phyloP scores from a whole-genome alignment of 2,113 vertebrate species.

The Psilopsiagon aymara region DNA sequence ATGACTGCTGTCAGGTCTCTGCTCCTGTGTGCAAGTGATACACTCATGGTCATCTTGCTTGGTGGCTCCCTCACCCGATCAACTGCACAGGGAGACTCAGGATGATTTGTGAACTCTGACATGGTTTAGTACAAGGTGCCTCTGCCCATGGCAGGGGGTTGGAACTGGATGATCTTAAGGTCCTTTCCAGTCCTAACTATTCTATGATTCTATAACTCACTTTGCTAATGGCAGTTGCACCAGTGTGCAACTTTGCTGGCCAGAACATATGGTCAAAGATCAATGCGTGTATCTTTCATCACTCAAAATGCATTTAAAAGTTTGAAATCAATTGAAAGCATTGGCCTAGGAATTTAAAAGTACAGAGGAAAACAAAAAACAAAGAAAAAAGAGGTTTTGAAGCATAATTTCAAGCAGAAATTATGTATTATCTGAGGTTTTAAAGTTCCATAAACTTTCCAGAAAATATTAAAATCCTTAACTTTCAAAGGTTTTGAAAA shows the following conservation, averaged over 20 bases:
- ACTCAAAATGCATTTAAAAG: neutral
- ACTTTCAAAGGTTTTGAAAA: neutral
- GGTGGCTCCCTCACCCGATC: neutral
- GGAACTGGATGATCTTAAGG: neutral
- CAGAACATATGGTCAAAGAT: neutral
- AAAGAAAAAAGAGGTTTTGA: neutral
- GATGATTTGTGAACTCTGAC: neutral
- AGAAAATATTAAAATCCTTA: neutral
- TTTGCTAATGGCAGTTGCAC: neutral
- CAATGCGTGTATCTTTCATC: neutral
- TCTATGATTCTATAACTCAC: neutral
- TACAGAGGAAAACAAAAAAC: too few species aligned
- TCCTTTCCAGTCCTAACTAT: neutral
- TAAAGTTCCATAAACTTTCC: neutral
- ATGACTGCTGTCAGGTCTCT: neutral
- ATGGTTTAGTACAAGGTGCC: neutral
- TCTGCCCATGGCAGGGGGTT: neutral
- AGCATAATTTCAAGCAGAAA: neutral
- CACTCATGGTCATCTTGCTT: neutral
- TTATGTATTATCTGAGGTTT: neutral
- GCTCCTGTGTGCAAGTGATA: neutral
- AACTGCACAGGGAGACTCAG: neutral
- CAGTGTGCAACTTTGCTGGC: neutral
- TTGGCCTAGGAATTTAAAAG: neutral
- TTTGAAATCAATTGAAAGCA: neutral